A percentile compares a stretch with the other conserved stretches of the same genome.
These are phyloP conservation scores for Manis crassicaudata DNA, from an alignment of 2,797 vertebrate species.

Conservation along the genomic window DNA sequence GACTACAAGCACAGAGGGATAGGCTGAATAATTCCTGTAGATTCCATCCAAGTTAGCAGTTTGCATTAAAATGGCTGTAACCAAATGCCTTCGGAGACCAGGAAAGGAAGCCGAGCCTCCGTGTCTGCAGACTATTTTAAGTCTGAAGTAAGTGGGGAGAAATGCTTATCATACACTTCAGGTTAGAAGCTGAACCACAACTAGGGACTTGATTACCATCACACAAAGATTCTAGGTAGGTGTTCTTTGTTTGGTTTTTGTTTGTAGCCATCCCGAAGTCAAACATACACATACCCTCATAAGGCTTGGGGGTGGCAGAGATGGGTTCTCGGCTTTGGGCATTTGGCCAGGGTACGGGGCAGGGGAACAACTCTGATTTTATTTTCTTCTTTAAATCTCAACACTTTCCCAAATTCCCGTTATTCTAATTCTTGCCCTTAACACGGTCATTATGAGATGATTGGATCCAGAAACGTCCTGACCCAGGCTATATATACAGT, in stretches of 20 bases:
- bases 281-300: neutral
- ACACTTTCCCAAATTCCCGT: slow-evolving; percentile 34
- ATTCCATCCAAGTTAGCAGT: slow-evolving; percentile 6
- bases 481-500: slow-evolving; percentile 54
- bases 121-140: slow-evolving; percentile 48
- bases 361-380: neutral
- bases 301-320: neutral
- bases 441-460: slow-evolving; percentile 57
- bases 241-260: slow-evolving; percentile 5
- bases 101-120: slow-evolving; percentile 41
- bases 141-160: neutral
- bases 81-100: neutral
- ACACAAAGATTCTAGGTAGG: slow-evolving; percentile 29
- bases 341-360: neutral
- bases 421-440: slow-evolving; percentile 59
- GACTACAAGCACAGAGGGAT: neutral
- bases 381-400: neutral
- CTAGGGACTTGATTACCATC: neutral
- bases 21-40: neutral
- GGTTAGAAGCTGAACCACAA: neutral
- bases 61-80: slow-evolving; percentile 48
- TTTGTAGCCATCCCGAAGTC: neutral
- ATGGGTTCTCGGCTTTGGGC: slow-evolving; percentile 28
- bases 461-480: slow-evolving; percentile 50
- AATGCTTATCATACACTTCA: neutral